Evolutionary conservation across 2,113 vertebrate species (phyloP).

Genomic region (Crypturellus undulatus): DNA sequence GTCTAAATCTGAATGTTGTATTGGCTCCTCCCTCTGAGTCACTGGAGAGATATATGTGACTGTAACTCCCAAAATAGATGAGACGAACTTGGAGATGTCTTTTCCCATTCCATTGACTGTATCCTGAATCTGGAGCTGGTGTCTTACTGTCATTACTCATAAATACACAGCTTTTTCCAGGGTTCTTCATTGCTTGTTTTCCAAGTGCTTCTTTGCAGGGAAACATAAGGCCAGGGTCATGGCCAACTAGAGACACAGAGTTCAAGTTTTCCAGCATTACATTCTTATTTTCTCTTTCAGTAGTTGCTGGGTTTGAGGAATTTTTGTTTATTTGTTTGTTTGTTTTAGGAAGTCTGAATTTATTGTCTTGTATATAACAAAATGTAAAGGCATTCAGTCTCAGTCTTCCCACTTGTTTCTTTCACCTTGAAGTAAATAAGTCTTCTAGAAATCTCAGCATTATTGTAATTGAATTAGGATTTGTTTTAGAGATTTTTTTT

Average conservation of each 20-base stretch:
- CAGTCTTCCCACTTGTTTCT: neutral
- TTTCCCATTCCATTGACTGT: neutral
- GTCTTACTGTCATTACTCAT: neutral
- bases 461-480: neutral
- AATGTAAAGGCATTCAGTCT: neutral
- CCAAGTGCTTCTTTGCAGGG: too few species aligned
- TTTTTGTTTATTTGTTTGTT: too few species aligned
- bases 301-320: too few species aligned
- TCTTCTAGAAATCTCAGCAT: neutral
- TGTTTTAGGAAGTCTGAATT: neutral
- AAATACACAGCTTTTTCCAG: neutral
- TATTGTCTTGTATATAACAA: neutral
- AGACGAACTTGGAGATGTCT: neutral
- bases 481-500: neutral
- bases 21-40: accelerated
- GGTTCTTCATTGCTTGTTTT: neutral
- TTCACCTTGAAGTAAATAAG: neutral
- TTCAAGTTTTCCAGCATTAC: too few species aligned
- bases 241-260: too few species aligned
- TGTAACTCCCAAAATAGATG: neutral
- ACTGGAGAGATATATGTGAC: neutral
- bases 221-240: too few species aligned
- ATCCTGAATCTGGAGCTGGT: neutral
- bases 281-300: too few species aligned
- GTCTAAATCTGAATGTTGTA: neutral